Evolutionary conservation across 2,113 vertebrate species (phyloP).

Genomic region (Suricata suricatta): DNA sequence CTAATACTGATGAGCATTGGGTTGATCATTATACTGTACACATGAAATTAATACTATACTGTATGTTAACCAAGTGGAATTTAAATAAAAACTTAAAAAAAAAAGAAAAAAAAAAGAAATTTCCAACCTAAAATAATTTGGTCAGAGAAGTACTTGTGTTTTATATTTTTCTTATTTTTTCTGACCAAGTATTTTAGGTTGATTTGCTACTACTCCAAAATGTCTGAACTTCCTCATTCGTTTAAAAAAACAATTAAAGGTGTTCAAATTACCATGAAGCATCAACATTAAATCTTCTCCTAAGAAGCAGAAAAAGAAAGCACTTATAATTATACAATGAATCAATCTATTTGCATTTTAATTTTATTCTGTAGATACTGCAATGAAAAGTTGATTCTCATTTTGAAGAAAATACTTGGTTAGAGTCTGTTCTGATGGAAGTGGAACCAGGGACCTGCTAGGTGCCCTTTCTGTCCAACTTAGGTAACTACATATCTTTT

Average conservation of each 20-base stretch:
- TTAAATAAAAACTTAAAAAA: neutral
- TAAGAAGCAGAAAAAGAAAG: neutral
- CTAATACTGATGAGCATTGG: too few relatives aligned
- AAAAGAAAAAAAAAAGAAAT: neutral
- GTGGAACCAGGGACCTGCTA: too few relatives aligned
- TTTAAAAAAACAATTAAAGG: neutral
- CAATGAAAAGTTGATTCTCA: neutral
- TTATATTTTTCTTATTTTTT: neutral
- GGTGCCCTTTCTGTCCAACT: neutral
- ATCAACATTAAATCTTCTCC: neutral
- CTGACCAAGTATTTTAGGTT: neutral
- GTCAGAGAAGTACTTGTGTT: neutral
- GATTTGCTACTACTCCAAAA: constrained; percentile 21
- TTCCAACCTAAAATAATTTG: neutral
- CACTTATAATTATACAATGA: neutral
- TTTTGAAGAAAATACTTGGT: neutral
- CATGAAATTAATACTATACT: neutral
- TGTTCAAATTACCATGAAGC: neutral
- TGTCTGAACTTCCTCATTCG: constrained; percentile 32
- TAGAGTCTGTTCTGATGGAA: neutral
- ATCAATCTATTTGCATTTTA: neutral
- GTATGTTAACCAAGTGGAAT: neutral
- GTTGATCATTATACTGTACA: neutral
- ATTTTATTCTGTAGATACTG: neutral
- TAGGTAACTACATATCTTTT: neutral